A percentile compares a stretch with the other conserved stretches of the same genome.
Conservation (phyloP, 1,140 invertebrate species). For the Octopus sinensis region DNA sequence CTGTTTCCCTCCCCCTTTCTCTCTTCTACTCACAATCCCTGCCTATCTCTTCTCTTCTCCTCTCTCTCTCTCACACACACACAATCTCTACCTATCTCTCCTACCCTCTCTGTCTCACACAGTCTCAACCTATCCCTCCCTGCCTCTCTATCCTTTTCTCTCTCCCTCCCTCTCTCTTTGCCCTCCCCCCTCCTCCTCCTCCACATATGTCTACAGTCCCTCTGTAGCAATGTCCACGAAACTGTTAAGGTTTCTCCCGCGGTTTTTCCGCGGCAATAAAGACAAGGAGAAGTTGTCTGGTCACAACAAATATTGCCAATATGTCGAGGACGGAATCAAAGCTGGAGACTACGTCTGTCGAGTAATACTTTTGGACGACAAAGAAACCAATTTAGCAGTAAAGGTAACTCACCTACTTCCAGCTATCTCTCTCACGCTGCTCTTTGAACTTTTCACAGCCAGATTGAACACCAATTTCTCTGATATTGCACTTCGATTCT, state of each 20-base stretch:
- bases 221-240: background rate
- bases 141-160: background rate
- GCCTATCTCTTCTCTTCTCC: background rate
- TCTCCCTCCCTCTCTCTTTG: background rate
- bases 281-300: background rate
- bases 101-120: background rate
- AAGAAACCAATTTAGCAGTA: background rate
- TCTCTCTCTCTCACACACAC: background rate
- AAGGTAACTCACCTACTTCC: background rate
- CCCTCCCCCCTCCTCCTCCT: background rate
- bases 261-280: slow-evolving; percentile 8
- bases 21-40: background rate
- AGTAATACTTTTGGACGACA: slow-evolving; percentile 11
- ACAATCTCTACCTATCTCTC: background rate
- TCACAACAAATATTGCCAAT: background rate
- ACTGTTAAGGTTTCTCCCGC: background rate
- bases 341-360: background rate
- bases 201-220: background rate
- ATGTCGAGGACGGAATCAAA: background rate
- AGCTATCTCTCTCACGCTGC: too few species aligned
- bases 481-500: background rate
- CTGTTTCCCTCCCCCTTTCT: background rate
- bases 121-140: background rate
- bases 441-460: background rate
- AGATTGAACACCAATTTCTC: background rate